These are phyloP conservation scores for Natrix natrix DNA, from an alignment of 2,797 vertebrate genomes.

Conservation along the genomic window DNA sequence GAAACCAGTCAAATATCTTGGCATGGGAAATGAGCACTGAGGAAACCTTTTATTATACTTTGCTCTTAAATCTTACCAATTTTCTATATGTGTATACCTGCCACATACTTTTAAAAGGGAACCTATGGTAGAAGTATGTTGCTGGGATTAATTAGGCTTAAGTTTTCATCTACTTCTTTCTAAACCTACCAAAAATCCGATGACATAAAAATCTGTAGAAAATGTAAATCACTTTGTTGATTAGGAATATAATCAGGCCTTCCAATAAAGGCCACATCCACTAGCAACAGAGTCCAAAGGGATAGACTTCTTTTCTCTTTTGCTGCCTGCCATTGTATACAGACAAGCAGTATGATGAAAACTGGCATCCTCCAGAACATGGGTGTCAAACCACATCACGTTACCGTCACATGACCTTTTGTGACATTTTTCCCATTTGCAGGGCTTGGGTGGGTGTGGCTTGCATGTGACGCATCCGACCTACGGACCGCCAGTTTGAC, in stretches of 20 bases:
- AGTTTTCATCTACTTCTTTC: conserved; percentile 21
- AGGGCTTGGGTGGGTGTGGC: neutral
- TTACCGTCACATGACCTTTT: neutral
- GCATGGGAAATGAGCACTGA: neutral
- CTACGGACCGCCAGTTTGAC: neutral
- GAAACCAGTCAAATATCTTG: conserved; percentile 31
- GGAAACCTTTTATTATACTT: conserved; percentile 13
- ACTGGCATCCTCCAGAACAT: neutral
- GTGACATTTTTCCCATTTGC: neutral
- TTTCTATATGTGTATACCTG: neutral
- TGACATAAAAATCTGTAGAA: conserved; percentile 4
- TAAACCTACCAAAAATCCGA: neutral
- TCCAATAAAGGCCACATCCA: neutral
- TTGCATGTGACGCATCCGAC: rapidly evolving
- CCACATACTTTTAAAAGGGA: neutral
- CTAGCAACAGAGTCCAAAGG: neutral
- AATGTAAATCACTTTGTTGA: neutral
- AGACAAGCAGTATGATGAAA: neutral
- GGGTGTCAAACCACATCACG: neutral
- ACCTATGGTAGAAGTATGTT: neutral
- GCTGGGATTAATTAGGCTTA: conserved; percentile 9
- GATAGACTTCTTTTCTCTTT: neutral
- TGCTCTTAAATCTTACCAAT: neutral
- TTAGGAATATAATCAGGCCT: neutral
- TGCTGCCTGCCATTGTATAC: neutral